Evolutionary conservation across 2,113 vertebrate species (phyloP).

Genomic region (Muscicapa adusta): DNA sequence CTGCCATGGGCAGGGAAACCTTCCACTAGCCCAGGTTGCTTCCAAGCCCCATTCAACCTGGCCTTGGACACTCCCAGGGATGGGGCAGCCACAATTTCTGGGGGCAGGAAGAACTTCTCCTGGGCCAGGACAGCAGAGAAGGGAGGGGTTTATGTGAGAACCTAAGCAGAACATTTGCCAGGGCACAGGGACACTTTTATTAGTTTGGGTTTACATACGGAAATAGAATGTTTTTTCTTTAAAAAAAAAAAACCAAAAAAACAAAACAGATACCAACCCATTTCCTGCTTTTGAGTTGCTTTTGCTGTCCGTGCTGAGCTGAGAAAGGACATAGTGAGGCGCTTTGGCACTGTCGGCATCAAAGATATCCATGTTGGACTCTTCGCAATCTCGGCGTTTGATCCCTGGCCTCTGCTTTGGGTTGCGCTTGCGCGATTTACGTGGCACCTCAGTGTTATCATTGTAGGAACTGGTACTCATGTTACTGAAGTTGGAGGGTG

Average conservation of each 20-base stretch:
- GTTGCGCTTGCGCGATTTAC: constrained; percentile 97
- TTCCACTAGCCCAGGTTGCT: not conserved
- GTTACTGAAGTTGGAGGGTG: constrained; percentile 96
- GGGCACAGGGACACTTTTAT: constrained; percentile 31
- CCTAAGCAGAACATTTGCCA: constrained; percentile 31
- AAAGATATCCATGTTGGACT: constrained; percentile 96
- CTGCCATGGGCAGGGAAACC: not conserved
- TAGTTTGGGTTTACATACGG: constrained; percentile 59
- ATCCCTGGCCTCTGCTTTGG: constrained; percentile 95
- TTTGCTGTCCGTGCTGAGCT: constrained; percentile 92
- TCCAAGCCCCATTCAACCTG: not conserved
- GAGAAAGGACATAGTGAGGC: constrained; percentile 98
- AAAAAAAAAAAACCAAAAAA: constrained; percentile 66
- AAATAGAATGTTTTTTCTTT: constrained; percentile 49
- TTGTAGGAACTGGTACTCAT: constrained; percentile 95
- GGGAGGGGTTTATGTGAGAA: constrained; percentile 52
- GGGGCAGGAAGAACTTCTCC: not conserved
- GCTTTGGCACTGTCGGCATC: constrained; percentile 99
- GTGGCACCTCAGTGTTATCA: constrained; percentile 97
- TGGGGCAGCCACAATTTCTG: not conserved
- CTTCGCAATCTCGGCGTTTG: constrained; percentile 81
- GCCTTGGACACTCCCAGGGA: not conserved
- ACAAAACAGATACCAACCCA: constrained; percentile 83
- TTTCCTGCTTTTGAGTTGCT: constrained; percentile 90
- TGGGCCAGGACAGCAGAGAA: not conserved